Evolutionary conservation across 2,888 invertebrate species (phyloP), one percentile per base, ranked within the genome.

Genomic region (Margaritifera margaritifera): DNA sequence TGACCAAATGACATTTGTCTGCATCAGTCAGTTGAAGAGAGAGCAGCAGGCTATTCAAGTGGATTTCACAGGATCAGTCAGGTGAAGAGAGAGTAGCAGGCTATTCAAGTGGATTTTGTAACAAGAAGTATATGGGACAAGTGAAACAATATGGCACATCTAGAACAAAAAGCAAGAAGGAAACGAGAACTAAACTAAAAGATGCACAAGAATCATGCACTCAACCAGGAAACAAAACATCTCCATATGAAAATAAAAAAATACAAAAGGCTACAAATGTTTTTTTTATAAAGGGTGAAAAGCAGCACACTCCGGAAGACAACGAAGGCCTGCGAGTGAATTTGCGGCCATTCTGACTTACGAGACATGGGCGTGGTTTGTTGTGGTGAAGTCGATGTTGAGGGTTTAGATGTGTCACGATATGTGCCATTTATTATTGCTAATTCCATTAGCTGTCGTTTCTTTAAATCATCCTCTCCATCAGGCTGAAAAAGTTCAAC

Each of bases 391-490:
- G 86, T 74, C 53, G 80, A 74, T 52, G 83, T 77, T 20, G 81
- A 74, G 20, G 86, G 84, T 82, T 85, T 86, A 64, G 83, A 82
- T 60, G 84, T 86, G 75, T 88, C 88, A 64, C 88, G 85, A 92
- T 99, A 99, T 69, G 99, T 99, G 90, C 99, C 99, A 90, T 99
- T 99, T 90, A 99, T 98, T 89, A 99, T 99, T 88, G 99, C 99
- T 91, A 99, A 92, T 92, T 99, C 99, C 99, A 99, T 99, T 85
- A 99, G 93, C 92, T 99, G 99, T 89, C 99, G 94, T 92, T 99
- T 98, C 93, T 99, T 99, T 89, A 99, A 92, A 91, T 99, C 99
- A 91, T 99, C 99, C 92, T 99, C 99, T 75, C 99, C 99, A 91
- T 99, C 99, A 78, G 98, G 98, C 98, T 99, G 94, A 70, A 87